Conservation (phyloP, 2,888 invertebrate species). For the Troilus luridus region DNA sequence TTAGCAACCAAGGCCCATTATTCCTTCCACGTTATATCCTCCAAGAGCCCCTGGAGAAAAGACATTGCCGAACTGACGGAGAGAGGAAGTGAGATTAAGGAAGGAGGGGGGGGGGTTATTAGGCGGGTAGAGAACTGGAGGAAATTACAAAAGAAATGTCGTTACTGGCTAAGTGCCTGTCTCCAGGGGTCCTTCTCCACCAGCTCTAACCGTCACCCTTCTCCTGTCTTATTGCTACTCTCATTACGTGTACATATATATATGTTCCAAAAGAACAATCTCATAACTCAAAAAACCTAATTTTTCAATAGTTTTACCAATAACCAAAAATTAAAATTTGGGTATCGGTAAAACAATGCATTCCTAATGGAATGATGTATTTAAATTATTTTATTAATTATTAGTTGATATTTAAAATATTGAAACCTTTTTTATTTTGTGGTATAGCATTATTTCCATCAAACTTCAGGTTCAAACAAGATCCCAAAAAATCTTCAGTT, state of each 20-base stretch:
- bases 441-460: too few relatives aligned
- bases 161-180: slow-evolving; percentile 28
- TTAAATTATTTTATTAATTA: too few relatives aligned
- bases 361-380: too few relatives aligned
- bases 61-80: not conserved
- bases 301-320: too few relatives aligned
- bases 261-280: not conserved
- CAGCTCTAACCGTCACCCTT: not conserved
- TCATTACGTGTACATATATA: not conserved
- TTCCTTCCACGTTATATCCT: not conserved
- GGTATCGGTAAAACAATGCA: too few relatives aligned
- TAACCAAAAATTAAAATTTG: too few relatives aligned
- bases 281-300: too few relatives aligned
- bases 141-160: slow-evolving; percentile 53
- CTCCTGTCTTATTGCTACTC: not conserved
- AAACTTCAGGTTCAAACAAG: too few relatives aligned
- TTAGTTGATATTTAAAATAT: too few relatives aligned
- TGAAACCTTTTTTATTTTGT: too few relatives aligned
- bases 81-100: slow-evolving; percentile 29
- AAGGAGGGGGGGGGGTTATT: not conserved
- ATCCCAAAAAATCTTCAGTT: too few relatives aligned
- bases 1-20: not conserved
- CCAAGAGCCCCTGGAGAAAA: not conserved
- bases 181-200: not conserved
- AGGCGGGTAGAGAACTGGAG: slow-evolving; percentile 13